Evolutionary conservation across 2,113 vertebrate genomes (phyloP).

Genomic region (Sceloporus tristichus): DNA sequence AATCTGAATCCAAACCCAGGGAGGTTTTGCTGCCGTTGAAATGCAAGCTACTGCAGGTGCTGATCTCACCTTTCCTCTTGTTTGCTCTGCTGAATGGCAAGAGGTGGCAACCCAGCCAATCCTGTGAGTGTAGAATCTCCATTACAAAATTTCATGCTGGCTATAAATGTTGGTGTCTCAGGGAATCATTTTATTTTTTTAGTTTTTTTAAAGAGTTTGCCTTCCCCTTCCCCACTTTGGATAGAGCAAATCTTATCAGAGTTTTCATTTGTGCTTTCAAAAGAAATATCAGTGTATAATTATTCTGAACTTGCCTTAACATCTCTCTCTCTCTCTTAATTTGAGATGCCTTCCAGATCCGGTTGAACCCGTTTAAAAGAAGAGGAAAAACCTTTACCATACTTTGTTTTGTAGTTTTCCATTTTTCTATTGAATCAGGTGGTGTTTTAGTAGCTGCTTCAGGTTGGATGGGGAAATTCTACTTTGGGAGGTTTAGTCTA

Average conservation of each 20-base stretch:
- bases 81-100: background rate
- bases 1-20: too few species aligned
- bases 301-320: background rate
- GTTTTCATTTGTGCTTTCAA: background rate
- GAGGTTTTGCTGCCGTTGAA: too few species aligned
- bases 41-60: too few species aligned
- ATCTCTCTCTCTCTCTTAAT: background rate
- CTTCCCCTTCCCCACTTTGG: too few species aligned
- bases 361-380: background rate
- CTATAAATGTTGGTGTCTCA: background rate
- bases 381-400: background rate
- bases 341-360: background rate
- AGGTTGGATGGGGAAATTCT: background rate
- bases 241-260: background rate
- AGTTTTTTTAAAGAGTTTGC: background rate
- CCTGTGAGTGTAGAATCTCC: background rate
- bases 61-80: background rate
- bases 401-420: background rate
- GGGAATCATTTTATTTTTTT: background rate
- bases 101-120: background rate
- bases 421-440: background rate
- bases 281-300: background rate
- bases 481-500: too few species aligned
- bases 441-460: background rate
- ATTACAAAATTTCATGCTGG: background rate